These are phyloP conservation scores for Mayetiola destructor DNA, from an alignment of 2,888 invertebrate species.

Conservation along the genomic window DNA sequence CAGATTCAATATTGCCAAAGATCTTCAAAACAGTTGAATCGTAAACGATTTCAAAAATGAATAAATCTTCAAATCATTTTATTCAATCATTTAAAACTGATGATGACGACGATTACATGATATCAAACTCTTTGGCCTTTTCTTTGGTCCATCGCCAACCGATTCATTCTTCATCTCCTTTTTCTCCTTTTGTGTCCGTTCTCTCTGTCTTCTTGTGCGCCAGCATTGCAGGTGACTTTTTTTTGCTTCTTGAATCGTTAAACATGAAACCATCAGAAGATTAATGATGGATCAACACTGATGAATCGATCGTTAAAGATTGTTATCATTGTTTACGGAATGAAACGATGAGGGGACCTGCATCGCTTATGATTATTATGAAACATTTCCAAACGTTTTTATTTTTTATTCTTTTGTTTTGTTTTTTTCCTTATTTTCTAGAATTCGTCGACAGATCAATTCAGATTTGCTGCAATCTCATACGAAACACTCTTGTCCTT, in stretches of 20 bases:
- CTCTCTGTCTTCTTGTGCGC: not conserved
- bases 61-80: constrained; percentile 1
- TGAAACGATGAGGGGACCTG: not conserved
- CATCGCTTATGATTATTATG: not conserved
- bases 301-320: constrained; percentile 1
- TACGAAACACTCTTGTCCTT: too few relatives aligned
- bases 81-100: too few relatives aligned
- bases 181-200: too few relatives aligned
- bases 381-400: too few relatives aligned
- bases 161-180: not conserved
- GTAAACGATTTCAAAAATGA: not conserved
- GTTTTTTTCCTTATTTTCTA: too few relatives aligned
- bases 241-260: not conserved
- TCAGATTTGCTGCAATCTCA: too few relatives aligned
- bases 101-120: constrained; percentile 5
- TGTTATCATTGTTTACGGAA: not conserved
- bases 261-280: not conserved
- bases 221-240: not conserved
- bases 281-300: constrained; percentile 10
- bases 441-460: too few relatives aligned
- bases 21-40: too few relatives aligned
- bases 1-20: too few relatives aligned
- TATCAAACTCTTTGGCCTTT: not conserved
- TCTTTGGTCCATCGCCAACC: not conserved
- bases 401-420: too few relatives aligned